Evolutionary conservation across 2,113 vertebrate genomes (phyloP), one percentile per base, ranked within the genome.

Genomic region (Hiodon alosoides): DNA sequence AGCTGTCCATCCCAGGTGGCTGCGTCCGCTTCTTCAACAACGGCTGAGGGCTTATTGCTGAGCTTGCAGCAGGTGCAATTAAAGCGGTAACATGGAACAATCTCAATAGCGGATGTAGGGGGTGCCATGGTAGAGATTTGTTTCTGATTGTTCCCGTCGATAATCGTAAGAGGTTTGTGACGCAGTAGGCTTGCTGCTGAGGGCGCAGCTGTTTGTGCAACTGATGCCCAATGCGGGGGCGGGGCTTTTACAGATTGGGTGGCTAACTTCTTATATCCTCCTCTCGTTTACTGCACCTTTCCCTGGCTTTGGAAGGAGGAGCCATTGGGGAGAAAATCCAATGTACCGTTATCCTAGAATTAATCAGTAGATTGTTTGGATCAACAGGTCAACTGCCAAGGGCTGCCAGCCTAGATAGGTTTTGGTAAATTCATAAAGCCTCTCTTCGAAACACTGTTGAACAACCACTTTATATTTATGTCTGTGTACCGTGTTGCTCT

Each of bases 51-150:
- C 11, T 2, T 17, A 61, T 3, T 4, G 2, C 48, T 53, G 5
- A 47, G 11, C 1, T 50, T 3, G 11, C 52, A 53, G 75, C 11
- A 58, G 64, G 60, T 0, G 61, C n/a, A 54, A 14, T 14, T 13
- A 59, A 57, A 55, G 53, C 16, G 53, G 52, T 16, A 71, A 59
- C 68, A 3, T 77, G 46, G 16, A 48, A 50, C 59, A 50, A 52
- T 65, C 65, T 54, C 69, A 68, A 62, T 78, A 76, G 74, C 58
- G 76, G 76, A 80, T 71, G 61, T 75, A 80, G 80, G 60, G 67
- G 64, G 47, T 69, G 64, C 75, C 53, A 16, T 62, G 51, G 31
- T 65, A 46, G 73, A 72, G 67, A n/a, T 71, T 69, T 55, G 47
- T 70, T 75, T 55, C 74, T 72, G 69, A 57, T 71, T 68, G 58